Percentiles rank a stretch among this genome's conserved stretches.
phyloP scores from a whole-genome alignment of 2,888 invertebrate genomes.

The Plebejus melissa region DNA sequence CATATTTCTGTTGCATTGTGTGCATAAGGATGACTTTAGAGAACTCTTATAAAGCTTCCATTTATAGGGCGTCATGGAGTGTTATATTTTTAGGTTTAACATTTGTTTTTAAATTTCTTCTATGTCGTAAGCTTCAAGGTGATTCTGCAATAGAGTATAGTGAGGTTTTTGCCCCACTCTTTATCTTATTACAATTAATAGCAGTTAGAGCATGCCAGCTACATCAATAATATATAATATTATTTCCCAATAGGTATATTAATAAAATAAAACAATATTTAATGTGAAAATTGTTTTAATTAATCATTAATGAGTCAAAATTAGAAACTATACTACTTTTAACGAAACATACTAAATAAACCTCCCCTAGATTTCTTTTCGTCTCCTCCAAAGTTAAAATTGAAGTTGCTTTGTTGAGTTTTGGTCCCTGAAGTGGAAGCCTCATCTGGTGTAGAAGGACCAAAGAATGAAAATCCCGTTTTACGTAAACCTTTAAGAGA shows the following conservation, averaged over 20 bases:
- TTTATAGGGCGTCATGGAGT: slow-evolving; percentile 90
- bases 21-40: slow-evolving; percentile 95
- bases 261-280: slow-evolving; percentile 32
- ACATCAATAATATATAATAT: slow-evolving; percentile 67
- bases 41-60: slow-evolving; percentile 86
- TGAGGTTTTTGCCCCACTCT: slow-evolving; percentile 94
- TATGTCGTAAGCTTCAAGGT: slow-evolving; percentile 92
- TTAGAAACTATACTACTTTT: slow-evolving; percentile 33
- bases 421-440: slow-evolving; percentile 43
- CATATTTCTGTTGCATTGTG: slow-evolving; percentile 96
- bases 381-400: slow-evolving; percentile 61
- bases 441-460: slow-evolving; percentile 40
- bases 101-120: slow-evolving; percentile 93
- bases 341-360: slow-evolving; percentile 64
- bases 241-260: slow-evolving; percentile 28
- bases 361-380: slow-evolving; percentile 60
- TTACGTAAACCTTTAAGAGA: slow-evolving; percentile 55
- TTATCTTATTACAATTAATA: slow-evolving; percentile 92
- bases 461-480: slow-evolving; percentile 61
- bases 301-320: slow-evolving; percentile 29
- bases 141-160: slow-evolving; percentile 91
- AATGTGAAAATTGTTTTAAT: slow-evolving; percentile 29
- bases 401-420: slow-evolving; percentile 51
- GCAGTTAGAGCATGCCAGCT: slow-evolving; percentile 95
- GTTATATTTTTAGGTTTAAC: slow-evolving; percentile 89